Percentiles rank a stretch among this genome's conserved stretches.
Evolutionary conservation across 2,888 invertebrate species (phyloP).

Genomic region (Andrena minutula): DNA sequence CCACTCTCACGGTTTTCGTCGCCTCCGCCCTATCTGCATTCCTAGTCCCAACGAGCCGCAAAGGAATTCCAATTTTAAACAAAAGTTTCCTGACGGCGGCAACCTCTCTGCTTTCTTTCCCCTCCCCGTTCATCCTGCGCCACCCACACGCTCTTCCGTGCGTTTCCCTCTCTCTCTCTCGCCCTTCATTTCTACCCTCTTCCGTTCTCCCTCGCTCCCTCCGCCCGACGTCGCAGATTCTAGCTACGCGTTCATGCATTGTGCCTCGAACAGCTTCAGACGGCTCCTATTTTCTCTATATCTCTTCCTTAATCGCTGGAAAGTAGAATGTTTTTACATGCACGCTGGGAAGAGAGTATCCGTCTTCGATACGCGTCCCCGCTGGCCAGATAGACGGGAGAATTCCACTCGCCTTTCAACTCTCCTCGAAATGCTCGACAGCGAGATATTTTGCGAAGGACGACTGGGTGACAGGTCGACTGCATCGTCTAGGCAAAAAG

Average conservation of each 20-base stretch:
- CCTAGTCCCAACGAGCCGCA: conserved; percentile 82
- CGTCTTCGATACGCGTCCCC: conserved; percentile 3
- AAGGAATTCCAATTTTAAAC: conserved; percentile 83
- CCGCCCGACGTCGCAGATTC: conserved; percentile 67
- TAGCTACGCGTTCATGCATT: conserved; percentile 74
- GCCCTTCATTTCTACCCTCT: not conserved
- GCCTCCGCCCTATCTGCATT: conserved; percentile 80
- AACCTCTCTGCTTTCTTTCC: conserved; percentile 70
- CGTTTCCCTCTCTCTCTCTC: conserved; percentile 21
- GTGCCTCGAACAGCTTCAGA: conserved; percentile 40
- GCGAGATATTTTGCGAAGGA: not conserved
- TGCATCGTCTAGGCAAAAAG: conserved; percentile 13
- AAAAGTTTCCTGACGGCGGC: conserved; percentile 81
- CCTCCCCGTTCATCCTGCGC: conserved; percentile 25
- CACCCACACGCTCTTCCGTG: conserved; percentile 24
- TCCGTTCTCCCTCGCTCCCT: conserved; percentile 34
- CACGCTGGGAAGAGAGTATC: no score
- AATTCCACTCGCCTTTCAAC: conserved; percentile 42
- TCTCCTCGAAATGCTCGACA: not conserved
- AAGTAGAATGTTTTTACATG: conserved; percentile 22
- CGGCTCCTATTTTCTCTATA: conserved; percentile 52
- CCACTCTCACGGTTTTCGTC: conserved; percentile 74
- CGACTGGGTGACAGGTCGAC: conserved; percentile 25
- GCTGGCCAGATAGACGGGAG: not conserved
- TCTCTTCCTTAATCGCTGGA: conserved; percentile 42